These are phyloP conservation scores for Adela reaumurella DNA, from an alignment of 2,888 invertebrate species.

Conservation along the genomic window DNA sequence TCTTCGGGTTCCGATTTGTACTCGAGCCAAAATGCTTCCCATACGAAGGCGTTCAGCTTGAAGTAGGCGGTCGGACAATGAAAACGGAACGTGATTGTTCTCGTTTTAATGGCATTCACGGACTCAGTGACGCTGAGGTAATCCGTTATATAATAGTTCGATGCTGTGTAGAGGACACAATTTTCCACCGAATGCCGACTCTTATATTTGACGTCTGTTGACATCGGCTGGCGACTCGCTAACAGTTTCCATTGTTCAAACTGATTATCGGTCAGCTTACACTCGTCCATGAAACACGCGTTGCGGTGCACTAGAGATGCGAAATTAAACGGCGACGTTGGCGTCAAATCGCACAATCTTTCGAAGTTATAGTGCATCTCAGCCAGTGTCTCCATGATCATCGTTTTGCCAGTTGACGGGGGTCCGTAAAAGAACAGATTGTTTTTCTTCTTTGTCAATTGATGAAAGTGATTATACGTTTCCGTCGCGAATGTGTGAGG, in stretches of 20 bases:
- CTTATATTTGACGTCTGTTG: constrained; percentile 11
- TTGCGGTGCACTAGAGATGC: constrained; percentile 13
- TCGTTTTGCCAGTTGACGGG: constrained; percentile 7
- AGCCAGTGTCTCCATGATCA: constrained; percentile 6
- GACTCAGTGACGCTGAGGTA: no score
- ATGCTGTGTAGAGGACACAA: constrained; percentile 3
- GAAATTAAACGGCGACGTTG: constrained; percentile 16
- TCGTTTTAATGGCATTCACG: no score
- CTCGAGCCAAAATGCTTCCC: no score
- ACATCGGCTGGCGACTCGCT: no score
- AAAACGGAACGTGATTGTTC: no score
- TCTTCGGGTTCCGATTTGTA: no score
- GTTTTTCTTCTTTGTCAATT: constrained; percentile 4
- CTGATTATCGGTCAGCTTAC: constrained; percentile 19
- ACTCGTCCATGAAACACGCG: constrained; percentile 20
- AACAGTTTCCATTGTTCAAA: constrained; percentile 20
- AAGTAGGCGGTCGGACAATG: no score
- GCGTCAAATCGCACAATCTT: constrained; percentile 15
- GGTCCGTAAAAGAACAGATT: constrained; percentile 7
- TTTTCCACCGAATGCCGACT: not conserved
- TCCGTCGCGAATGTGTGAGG: constrained; percentile 1
- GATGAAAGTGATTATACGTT: constrained; percentile 3
- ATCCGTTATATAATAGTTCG: no score
- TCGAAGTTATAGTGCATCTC: constrained; percentile 13
- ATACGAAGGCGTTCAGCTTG: no score